Evolutionary conservation across 2,888 invertebrate species (phyloP).

Genomic region (Strigamia maritima): DNA sequence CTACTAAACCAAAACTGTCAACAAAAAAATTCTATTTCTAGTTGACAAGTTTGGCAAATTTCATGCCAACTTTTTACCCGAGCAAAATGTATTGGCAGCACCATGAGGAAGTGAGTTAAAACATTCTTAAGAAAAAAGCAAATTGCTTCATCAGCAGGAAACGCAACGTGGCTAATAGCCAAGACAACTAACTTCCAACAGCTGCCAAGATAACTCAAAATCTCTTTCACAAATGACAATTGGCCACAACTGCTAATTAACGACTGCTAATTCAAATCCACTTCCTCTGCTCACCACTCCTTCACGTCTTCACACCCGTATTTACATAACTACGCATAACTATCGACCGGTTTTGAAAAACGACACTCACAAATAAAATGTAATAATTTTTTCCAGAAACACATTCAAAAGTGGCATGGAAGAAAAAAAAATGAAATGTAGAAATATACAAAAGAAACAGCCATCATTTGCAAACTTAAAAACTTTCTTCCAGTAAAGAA

Average conservation of each 20-base stretch:
- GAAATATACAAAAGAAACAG: neutral
- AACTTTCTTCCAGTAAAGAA: neutral
- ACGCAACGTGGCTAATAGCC: conserved; percentile 13
- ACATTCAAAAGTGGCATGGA: neutral
- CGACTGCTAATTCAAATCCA: neutral
- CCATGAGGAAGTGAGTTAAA: conserved; percentile 6
- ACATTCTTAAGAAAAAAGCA: neutral
- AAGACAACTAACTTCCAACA: neutral
- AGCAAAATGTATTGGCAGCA: conserved; percentile 9
- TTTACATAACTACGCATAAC: neutral
- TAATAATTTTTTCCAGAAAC: neutral
- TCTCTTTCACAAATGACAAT: neutral
- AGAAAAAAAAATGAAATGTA: neutral
- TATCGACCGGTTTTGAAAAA: neutral
- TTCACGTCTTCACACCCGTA: neutral
- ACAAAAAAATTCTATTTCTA: neutral
- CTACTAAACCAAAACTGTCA: neutral
- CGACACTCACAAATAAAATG: conserved; percentile 6
- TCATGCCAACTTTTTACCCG: neutral
- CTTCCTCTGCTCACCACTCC: neutral
- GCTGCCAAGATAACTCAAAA: conserved; percentile 15
- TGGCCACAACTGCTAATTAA: neutral
- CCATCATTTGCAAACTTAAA: conserved; percentile 12
- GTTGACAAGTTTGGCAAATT: conserved; percentile 17
- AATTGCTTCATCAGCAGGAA: conserved; percentile 29